Evolutionary conservation across 1,140 invertebrate species (phyloP).

Genomic region (Micrasema longulum): DNA sequence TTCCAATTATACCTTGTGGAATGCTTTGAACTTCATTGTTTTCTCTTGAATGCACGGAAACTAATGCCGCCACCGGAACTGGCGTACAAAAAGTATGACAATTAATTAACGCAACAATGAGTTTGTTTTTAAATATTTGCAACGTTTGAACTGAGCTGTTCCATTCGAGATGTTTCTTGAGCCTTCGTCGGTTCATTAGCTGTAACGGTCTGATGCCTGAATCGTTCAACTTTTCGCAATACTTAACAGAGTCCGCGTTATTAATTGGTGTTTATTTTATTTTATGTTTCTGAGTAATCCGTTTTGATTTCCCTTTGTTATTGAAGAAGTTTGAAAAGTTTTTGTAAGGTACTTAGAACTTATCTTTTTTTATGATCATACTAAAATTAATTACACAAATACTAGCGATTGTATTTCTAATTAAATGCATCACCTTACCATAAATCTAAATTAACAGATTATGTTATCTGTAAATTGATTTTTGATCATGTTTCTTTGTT

Average conservation of each 20-base stretch:
- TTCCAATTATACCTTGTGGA: slow-evolving; percentile 11
- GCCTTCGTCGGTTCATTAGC: slow-evolving; percentile 27
- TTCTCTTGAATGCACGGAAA: slow-evolving; percentile 35
- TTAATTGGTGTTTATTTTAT: slow-evolving; percentile 13
- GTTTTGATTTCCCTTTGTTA: slow-evolving; percentile 15
- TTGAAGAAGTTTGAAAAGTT: no score
- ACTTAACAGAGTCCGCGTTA: neutral
- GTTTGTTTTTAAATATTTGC: slow-evolving; percentile 25
- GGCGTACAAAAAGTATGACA: slow-evolving; percentile 10
- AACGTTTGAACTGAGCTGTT: slow-evolving; percentile 27
- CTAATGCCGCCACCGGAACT: slow-evolving; percentile 18
- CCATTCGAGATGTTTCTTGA: slow-evolving; percentile 26
- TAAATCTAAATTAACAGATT: no score
- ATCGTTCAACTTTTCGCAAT: slow-evolving; percentile 31
- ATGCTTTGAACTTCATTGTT: slow-evolving; percentile 35
- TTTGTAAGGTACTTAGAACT: no score
- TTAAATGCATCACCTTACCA: no score
- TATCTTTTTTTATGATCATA: no score
- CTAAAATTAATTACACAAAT: no score
- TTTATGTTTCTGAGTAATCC: neutral
- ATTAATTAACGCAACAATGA: slow-evolving; percentile 36
- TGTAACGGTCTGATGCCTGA: slow-evolving; percentile 18
- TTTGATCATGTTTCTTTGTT: no score
- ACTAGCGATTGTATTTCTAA: no score
- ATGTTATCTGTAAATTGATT: no score